Conservation (phyloP, 1,140 invertebrate genomes). For the Drosophila orena region DNA sequence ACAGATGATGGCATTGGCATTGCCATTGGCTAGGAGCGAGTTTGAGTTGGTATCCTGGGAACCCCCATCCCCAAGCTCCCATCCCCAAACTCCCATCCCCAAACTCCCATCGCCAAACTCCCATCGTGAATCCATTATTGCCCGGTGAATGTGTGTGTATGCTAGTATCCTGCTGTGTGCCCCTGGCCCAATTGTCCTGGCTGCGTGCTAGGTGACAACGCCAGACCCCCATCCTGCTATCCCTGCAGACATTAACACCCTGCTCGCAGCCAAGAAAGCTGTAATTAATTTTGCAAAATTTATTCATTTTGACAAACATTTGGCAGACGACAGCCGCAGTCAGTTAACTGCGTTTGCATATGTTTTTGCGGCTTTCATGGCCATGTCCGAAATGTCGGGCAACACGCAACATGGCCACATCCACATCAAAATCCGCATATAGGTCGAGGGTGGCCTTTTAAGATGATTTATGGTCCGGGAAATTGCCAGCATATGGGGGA, state of each 20-base stretch:
- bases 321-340: constrained; percentile 49
- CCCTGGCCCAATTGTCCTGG: constrained; percentile 35
- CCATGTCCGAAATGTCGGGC: constrained; percentile 26
- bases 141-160: background rate
- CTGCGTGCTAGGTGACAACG: constrained; percentile 55
- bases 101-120: constrained; percentile 1
- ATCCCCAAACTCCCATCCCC: too few relatives aligned
- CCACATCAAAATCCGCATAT: background rate
- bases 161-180: constrained; percentile 37
- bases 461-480: constrained; percentile 37
- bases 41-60: constrained; percentile 6
- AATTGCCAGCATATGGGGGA: constrained; percentile 24
- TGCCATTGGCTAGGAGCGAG: constrained; percentile 14
- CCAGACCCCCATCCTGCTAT: constrained; percentile 1
- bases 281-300: constrained; percentile 80
- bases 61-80: background rate
- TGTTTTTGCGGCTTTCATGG: constrained; percentile 51
- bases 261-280: constrained; percentile 30
- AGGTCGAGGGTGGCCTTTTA: constrained; percentile 1
- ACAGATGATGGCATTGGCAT: constrained; percentile 21
- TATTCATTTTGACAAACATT: constrained; percentile 72
- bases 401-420: constrained; percentile 53
- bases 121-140: constrained; percentile 10
- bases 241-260: constrained; percentile 38
- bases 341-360: constrained; percentile 65